Base-by-base conservation (phyloP, 2,113 vertebrate genomes). In the Bombycilla garrulus region DNA sequence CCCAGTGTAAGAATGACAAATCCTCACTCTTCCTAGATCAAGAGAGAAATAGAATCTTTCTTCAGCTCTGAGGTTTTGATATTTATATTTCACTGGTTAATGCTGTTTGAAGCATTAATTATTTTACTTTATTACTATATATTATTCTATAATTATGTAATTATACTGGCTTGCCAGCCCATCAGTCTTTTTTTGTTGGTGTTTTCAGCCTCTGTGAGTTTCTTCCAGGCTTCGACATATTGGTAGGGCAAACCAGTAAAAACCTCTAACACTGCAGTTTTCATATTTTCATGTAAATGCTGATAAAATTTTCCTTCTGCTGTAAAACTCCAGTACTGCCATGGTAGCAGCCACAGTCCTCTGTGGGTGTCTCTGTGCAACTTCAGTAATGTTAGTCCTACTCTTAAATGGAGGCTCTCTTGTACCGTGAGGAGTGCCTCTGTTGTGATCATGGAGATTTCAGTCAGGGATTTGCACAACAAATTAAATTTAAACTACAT, bases 71-170 rank as follows among this genome's bases (percentile, higher is more conserved):
- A n/a, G 28, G 26, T 40, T 93, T 86, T 86, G 22, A 28, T 91
- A 64, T 74, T 79, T 87, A 14, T 91, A 70, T 90, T 88, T 88
- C 79, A 35, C 51, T 86, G 40, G 15, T 70, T 94, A 93, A 91
- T 78, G 54, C 60, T 83, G 42, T 93, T 93, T 81, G 67, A 95
- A 77, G 60, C 38, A 81, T 88, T 92, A 73, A 86, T 95, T 88
- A 56, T 83, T 86, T 33, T 31, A 42, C 50, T 81, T 90, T 90
- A 81, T 94, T 94, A 5, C 82, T 83, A 19, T 47, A 12, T 90
- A 84, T 92, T 95, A 78, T 91, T 93, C 56, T 74, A 8, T 92
- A 92, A 91, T 94, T 92, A 78, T 60, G 47, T 88, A 88, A 92
- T 95, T 93, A 88, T 40, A 28, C 31, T 56, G 72, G 29, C 74